Evolutionary conservation across 2,113 vertebrate species (phyloP).

Genomic region (Argyrosomus japonicus): DNA sequence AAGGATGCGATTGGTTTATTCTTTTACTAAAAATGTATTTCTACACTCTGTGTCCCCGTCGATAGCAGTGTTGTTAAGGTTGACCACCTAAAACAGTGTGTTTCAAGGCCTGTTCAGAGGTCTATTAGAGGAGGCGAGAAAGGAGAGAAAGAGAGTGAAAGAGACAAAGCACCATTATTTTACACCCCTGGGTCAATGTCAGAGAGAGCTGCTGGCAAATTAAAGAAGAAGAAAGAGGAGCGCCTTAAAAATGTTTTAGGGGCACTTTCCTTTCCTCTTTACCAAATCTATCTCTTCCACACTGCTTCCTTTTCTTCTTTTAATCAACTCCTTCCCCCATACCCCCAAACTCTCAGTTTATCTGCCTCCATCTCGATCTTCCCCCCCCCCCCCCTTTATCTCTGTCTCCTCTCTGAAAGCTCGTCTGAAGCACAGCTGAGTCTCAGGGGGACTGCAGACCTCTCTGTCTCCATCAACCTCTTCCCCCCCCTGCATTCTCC

Average conservation of each 20-base stretch:
- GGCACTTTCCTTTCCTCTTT: conserved; percentile 39
- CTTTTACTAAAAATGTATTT: not conserved
- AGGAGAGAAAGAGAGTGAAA: conserved; percentile 31
- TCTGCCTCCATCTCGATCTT: conserved; percentile 46
- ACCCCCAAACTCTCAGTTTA: conserved; percentile 55
- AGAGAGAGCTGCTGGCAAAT: conserved; percentile 77
- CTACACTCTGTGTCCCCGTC: not conserved
- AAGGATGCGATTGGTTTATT: not conserved
- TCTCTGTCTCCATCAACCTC: conserved; percentile 61
- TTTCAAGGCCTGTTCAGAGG: conserved; percentile 32
- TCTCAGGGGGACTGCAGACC: conserved; percentile 58
- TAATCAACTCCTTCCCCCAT: conserved; percentile 63
- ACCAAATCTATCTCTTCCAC: conserved; percentile 59
- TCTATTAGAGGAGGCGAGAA: conserved; percentile 31
- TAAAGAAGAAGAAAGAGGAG: conserved; percentile 69
- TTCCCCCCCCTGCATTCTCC: conserved; percentile 5
- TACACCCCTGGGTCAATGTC: conserved; percentile 75
- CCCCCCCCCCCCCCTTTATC: conserved; percentile 47
- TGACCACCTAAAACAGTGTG: conserved; percentile 4
- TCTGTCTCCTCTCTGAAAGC: conserved; percentile 53
- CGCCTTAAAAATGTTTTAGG: conserved; percentile 64
- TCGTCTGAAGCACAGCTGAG: conserved; percentile 51
- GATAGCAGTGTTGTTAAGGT: not conserved
- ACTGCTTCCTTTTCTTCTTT: conserved; percentile 54
- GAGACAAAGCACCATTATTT: conserved; percentile 77